Conservation (phyloP, 2,888 invertebrate genomes). For the Agonopterix alstromeriana region DNA sequence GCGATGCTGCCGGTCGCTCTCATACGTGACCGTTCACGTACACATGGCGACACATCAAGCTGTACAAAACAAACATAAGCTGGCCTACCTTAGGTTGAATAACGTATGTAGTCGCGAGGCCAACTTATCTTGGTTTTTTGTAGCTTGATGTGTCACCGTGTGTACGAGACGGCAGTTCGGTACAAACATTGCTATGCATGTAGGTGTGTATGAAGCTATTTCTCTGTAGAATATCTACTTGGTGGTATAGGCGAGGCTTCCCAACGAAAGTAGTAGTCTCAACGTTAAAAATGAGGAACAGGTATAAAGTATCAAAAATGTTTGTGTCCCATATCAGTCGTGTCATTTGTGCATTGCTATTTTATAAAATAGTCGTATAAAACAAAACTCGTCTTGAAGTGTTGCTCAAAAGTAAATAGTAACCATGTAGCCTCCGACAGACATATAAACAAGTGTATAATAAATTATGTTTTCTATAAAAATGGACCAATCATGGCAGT, state of each 20-base stretch:
- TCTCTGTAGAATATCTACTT: no score
- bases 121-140: no score
- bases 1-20: no score
- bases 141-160: no score
- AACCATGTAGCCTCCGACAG: constrained; percentile 72
- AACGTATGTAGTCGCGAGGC: no score
- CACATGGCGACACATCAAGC: no score
- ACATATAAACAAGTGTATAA: constrained; percentile 73
- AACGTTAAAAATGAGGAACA: constrained; percentile 28
- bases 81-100: no score
- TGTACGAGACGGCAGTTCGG: no score
- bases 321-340: constrained; percentile 75
- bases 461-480: constrained; percentile 56
- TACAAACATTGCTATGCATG: no score
- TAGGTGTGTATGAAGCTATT: no score
- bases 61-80: no score
- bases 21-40: no score
- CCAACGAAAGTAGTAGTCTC: constrained; percentile 21
- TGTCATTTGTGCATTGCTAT: constrained; percentile 71
- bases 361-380: constrained; percentile 45
- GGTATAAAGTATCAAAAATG: constrained; percentile 72
- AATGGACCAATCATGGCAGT: constrained; percentile 76
- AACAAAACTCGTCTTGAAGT: constrained; percentile 69
- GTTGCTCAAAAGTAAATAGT: constrained; percentile 70
- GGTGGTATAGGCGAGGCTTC: constrained; percentile 47